Evolutionary conservation across 2,113 vertebrate species (phyloP), one percentile per base, ranked within the genome.

Genomic region (Brevimyrus niger): DNA sequence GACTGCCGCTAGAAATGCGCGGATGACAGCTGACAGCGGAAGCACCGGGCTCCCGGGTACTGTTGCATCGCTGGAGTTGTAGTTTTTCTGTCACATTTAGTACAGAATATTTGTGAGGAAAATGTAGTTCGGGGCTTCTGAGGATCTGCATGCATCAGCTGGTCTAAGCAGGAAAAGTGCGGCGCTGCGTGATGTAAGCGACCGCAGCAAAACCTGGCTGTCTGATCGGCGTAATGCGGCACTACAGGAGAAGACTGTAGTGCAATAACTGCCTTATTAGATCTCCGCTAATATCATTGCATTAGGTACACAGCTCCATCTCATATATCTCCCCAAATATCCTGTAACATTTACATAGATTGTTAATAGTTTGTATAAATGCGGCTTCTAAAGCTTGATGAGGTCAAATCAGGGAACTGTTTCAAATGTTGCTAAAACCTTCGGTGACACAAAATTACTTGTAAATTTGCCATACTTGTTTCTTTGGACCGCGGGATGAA

Each of bases 1-100:
- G 27, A 88, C 47, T 31, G 76, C 47, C 19, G 88, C 58, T 73
- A 47, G 19, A 51, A 48, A 88, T 76, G 65, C 44, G 46, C 38
- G 48, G 50, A 88, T 76, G 88, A 76, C 88, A 88, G 88, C 88
- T 88, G 38, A 69, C 27, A 88, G 76, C 69, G 88, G 69, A 88
- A 88, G 48, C 48, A 31, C 47, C 48, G 47, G 48, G 7, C 35
- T 88, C 69, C 47, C 17, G 19, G 15, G 69, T 48, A 11, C 88
- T 10, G 47, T 15, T 88, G 88, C 88, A 88, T 76, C 27, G 76
- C 69, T 38, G 88, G 69, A 88, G 35, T 88, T 88, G 88, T 88
- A 88, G 88, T 88, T 82, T 53, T 23, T 17, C 27, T 9, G 48
- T 53, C 48, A 42, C 13, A 51, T 35, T 48, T 88, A 0, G 35